These are phyloP conservation scores for Odontocerum albicorne DNA, from an alignment of 2,888 invertebrate species.

Conservation along the genomic window DNA sequence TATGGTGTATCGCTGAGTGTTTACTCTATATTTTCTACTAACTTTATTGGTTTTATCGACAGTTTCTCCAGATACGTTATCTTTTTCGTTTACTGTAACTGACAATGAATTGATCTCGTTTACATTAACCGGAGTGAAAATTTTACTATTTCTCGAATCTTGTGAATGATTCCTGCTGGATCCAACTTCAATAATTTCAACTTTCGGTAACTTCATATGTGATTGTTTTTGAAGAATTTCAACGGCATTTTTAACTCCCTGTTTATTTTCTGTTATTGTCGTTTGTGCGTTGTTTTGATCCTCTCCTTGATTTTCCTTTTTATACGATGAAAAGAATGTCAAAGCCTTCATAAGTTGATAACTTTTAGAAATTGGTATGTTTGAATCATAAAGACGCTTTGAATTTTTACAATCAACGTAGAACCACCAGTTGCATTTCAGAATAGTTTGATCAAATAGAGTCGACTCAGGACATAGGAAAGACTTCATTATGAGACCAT, in stretches of 20 bases:
- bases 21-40: slow-evolving; percentile 10
- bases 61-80: slow-evolving; percentile 26
- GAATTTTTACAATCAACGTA: slow-evolving; percentile 88
- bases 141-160: slow-evolving; percentile 20
- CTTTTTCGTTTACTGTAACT: slow-evolving; percentile 18
- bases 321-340: slow-evolving; percentile 85
- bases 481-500: slow-evolving; percentile 87
- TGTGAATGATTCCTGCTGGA: slow-evolving; percentile 9
- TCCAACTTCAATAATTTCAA: slow-evolving; percentile 32
- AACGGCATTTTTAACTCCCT: slow-evolving; percentile 34
- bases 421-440: slow-evolving; percentile 95
- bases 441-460: slow-evolving; percentile 85
- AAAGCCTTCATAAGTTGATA: slow-evolving; percentile 90
- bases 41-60: slow-evolving; percentile 11
- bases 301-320: slow-evolving; percentile 56
- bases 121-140: slow-evolving; percentile 29
- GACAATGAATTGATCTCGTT: slow-evolving; percentile 34
- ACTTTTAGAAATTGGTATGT: slow-evolving; percentile 88
- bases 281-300: slow-evolving; percentile 23
- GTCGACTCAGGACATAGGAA: slow-evolving; percentile 91
- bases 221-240: slow-evolving; percentile 34
- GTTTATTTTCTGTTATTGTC: slow-evolving; percentile 29
- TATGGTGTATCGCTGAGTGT: background rate
- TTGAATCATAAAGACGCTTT: slow-evolving; percentile 80
- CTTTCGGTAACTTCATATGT: slow-evolving; percentile 30